These are phyloP conservation scores for Cryptus viduatorius DNA, from an alignment of 2,888 invertebrate genomes.

Conservation along the genomic window DNA sequence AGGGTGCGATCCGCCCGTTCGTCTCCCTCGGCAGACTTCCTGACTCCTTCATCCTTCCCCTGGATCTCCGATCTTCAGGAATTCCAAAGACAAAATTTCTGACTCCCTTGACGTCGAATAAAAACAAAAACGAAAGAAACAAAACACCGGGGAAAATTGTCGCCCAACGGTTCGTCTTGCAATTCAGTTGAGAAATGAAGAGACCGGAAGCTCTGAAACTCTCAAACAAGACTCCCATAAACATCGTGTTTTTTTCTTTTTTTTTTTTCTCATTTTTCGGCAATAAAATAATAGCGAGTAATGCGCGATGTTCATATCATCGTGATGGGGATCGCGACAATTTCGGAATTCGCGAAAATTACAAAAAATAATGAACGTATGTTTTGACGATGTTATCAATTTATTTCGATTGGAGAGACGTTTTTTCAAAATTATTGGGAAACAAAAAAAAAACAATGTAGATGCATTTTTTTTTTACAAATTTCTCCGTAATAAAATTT, in stretches of 20 bases:
- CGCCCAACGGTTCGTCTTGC: constrained; percentile 43
- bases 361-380: not conserved
- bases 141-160: constrained; percentile 57
- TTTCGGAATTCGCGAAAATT: not conserved
- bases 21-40: constrained; percentile 66
- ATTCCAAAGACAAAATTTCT: constrained; percentile 65
- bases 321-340: not conserved
- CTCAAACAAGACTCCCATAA: constrained; percentile 13
- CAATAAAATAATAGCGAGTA: not conserved
- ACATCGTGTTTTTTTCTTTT: not conserved
- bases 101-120: constrained; percentile 38
- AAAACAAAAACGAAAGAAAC: constrained; percentile 30
- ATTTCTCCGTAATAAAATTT: not conserved
- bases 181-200: constrained; percentile 49
- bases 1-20: constrained; percentile 52
- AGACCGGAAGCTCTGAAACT: constrained; percentile 54
- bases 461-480: not conserved
- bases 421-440: not conserved
- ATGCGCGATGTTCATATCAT: not conserved
- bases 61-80: constrained; percentile 51
- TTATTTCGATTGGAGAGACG: not conserved
- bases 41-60: constrained; percentile 54
- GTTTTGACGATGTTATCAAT: not conserved
- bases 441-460: not conserved
- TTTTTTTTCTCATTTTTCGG: not conserved